A percentile compares a stretch with the other conserved stretches of the same genome.
Evolutionary conservation across 2,888 invertebrate genomes (phyloP).

Genomic region (Melanostoma mellinum): DNA sequence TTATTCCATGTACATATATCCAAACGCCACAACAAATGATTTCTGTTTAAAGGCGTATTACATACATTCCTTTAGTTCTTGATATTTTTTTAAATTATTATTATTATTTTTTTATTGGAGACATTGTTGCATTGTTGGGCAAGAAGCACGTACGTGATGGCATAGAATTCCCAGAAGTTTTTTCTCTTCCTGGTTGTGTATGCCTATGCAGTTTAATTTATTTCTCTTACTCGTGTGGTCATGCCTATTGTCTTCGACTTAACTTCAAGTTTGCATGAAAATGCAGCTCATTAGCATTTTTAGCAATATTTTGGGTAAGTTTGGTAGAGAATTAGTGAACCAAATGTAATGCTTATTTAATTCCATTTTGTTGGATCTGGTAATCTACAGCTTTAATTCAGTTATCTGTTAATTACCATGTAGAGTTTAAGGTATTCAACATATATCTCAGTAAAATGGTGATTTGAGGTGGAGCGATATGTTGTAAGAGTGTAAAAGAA

Average conservation of each 20-base stretch:
- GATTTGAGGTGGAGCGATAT: too few species aligned
- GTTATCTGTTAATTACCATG: too few species aligned
- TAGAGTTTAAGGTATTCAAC: too few species aligned
- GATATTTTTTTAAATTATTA: constrained; percentile 20
- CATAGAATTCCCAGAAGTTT: constrained; percentile 62
- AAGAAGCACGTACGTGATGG: constrained; percentile 55
- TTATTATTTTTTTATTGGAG: constrained; percentile 14
- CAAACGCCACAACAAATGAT: constrained; percentile 65
- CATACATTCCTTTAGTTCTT: constrained; percentile 27
- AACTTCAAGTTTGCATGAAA: too few species aligned
- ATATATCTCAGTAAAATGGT: too few species aligned
- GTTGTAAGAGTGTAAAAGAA: too few species aligned
- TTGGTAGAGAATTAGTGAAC: too few species aligned
- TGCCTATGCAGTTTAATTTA: constrained; percentile 25
- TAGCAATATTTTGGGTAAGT: too few species aligned
- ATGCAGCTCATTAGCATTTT: too few species aligned
- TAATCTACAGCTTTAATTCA: too few species aligned
- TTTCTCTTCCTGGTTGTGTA: constrained; percentile 55
- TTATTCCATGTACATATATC: constrained; percentile 29
- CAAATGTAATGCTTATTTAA: too few species aligned
- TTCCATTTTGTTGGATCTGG: too few species aligned
- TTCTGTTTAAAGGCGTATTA: constrained; percentile 49
- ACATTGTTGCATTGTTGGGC: constrained; percentile 44
- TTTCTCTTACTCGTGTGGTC: constrained; percentile 6
- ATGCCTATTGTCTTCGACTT: constrained; percentile 3